These are phyloP conservation scores for Andrena fulva DNA, from an alignment of 2,888 invertebrate species.

Conservation along the genomic window DNA sequence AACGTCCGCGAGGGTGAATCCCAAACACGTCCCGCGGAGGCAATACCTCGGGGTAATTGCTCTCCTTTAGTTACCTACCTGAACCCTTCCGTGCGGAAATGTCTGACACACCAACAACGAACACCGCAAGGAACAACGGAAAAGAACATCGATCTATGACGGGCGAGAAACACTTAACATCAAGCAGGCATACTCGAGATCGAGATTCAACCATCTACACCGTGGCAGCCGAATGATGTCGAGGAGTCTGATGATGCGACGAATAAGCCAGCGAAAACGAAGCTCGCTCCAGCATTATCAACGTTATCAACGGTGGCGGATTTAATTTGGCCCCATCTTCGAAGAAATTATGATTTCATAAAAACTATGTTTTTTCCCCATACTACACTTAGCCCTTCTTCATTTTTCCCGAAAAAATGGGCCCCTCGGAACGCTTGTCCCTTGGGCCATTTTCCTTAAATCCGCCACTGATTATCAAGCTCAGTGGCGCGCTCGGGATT, in stretches of 20 bases:
- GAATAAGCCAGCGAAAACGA: background rate
- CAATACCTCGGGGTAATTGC: background rate
- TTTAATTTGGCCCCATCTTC: too few relatives aligned
- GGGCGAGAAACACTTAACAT: constrained; percentile 17
- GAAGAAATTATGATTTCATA: too few relatives aligned
- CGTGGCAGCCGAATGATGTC: background rate
- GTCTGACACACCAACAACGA: constrained; percentile 10
- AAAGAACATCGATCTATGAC: constrained; percentile 7
- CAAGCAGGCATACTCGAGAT: constrained; percentile 21
- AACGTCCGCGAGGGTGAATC: background rate
- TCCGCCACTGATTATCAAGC: too few relatives aligned
- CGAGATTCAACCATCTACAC: background rate
- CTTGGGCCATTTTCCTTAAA: too few relatives aligned
- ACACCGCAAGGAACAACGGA: background rate
- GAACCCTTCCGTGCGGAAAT: background rate
- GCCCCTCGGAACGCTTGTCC: too few relatives aligned
- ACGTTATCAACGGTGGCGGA: too few relatives aligned
- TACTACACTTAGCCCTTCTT: too few relatives aligned
- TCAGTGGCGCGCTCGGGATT: too few relatives aligned
- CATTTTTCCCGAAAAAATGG: too few relatives aligned
- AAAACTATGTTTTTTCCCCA: too few relatives aligned
- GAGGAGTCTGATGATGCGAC: background rate
- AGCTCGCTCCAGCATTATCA: background rate
- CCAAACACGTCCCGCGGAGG: background rate
- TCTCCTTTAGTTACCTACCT: too few relatives aligned